Base-by-base conservation (phyloP, 2,888 invertebrate genomes). In the Harpalus rufipes region DNA sequence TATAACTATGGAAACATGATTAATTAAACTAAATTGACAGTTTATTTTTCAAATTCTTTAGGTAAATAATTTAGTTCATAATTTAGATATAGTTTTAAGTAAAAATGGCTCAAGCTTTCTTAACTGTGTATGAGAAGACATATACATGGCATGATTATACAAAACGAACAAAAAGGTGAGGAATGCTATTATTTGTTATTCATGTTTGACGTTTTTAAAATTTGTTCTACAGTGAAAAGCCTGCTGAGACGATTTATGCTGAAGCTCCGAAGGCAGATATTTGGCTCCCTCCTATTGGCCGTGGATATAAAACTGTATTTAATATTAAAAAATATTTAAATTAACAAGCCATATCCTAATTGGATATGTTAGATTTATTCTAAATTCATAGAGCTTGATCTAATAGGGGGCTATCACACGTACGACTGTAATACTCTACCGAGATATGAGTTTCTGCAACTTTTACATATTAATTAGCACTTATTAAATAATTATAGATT, bases 51-150 rank as follows among this genome's bases (percentile, higher is more conserved):
- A 32, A 32, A 25, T 78, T 21, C n/a, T 56, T 78, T 78, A 25
- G 39, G 10, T 41, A 44, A 16, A 10, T 68, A 14, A n/a, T 44
- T 72, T 72, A 44, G 18, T 18, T 41, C 18, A 6, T 32, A 12
- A 18, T 74, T 16, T 44, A 74, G 41, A 41, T 10, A 74, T 39
- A 68, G 32, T 68, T 74, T 74, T 10, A 74, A 74, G 18, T 74
- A 44, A 74, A 65, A 81, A 87, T 87, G 87, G 83, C 87, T 10
- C 86, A 87, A 72, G 83, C 81, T 44, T 87, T 86, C 58, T 39
- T 41, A 65, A 86, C 86, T 18, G 85, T 84, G 1, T 85, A 86
- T 21, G 61, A 83, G 32, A 85, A 86, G 14, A 44, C 51, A 7
- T 85, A 80, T 44, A 56, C 82, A 63, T 82, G 85, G 79, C 87